Conservation (phyloP, 1,140 invertebrate species). For the Papilio xuthus region DNA sequence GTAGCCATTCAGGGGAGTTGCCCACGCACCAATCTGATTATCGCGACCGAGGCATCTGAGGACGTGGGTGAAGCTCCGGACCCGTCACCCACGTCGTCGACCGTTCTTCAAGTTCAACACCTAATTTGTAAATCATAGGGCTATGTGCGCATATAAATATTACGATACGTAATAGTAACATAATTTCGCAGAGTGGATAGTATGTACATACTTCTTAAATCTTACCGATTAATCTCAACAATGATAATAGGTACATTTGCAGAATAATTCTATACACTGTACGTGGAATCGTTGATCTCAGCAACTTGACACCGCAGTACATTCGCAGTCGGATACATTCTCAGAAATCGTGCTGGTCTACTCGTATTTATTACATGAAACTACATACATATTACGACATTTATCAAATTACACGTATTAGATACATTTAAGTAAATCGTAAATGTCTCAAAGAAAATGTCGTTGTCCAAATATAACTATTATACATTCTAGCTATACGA, state of each 20-base stretch:
- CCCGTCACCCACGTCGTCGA: conserved; percentile 11
- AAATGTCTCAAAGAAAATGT: not conserved
- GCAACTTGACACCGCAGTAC: not conserved
- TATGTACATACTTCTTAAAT: not conserved
- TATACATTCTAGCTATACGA: no score
- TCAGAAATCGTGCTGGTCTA: not conserved
- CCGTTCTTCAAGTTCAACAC: conserved; percentile 5
- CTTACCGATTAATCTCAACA: not conserved
- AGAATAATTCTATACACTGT: not conserved
- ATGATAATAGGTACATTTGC: not conserved
- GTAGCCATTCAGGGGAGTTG: conserved; percentile 66
- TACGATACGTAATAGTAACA: not conserved
- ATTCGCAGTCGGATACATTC: not conserved
- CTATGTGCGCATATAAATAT: not conserved
- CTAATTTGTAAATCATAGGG: not conserved
- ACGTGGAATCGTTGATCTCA: not conserved
- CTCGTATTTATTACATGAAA: conserved; percentile 9
- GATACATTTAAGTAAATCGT: not conserved
- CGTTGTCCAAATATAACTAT: no score
- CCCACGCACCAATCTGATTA: conserved; percentile 68
- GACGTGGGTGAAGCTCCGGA: conserved; percentile 48
- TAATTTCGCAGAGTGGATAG: not conserved
- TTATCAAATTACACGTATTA: not conserved
- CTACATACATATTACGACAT: not conserved
- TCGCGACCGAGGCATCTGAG: conserved; percentile 54